Percentiles rank a stretch among this genome's conserved stretches.
Conservation (phyloP, 2,113 vertebrate genomes). For the Pteronura brasiliensis region DNA sequence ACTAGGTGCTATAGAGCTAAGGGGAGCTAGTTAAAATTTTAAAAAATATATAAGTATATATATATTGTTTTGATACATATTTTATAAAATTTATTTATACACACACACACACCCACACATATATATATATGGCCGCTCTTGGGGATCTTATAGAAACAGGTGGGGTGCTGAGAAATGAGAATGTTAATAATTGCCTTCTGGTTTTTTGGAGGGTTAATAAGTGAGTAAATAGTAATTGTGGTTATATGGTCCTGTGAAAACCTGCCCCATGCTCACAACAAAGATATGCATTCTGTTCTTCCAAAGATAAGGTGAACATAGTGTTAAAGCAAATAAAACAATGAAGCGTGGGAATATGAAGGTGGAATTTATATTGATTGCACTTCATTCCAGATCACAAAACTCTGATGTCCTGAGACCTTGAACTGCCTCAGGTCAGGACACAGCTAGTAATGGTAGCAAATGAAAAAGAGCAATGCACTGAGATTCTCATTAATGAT, state of each 20-base stretch:
- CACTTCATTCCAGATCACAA: slow-evolving; percentile 56
- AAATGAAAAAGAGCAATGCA: slow-evolving; percentile 45
- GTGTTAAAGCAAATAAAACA: slow-evolving; percentile 73
- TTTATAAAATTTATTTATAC: too few relatives aligned
- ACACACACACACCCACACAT: too few relatives aligned
- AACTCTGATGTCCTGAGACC: slow-evolving; percentile 61
- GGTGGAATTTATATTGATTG: slow-evolving; percentile 65
- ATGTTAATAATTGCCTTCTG: neutral
- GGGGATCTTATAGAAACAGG: neutral
- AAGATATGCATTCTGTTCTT: slow-evolving; percentile 64
- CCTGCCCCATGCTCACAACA: neutral
- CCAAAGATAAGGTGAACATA: slow-evolving; percentile 66
- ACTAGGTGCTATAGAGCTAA: neutral
- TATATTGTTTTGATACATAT: too few relatives aligned
- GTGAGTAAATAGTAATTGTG: neutral
- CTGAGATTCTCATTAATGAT: slow-evolving; percentile 59
- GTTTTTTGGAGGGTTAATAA: neutral
- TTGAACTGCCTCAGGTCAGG: slow-evolving; percentile 52
- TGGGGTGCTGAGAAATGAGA: slow-evolving; percentile 20
- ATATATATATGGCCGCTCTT: neutral
- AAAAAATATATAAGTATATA: too few relatives aligned
- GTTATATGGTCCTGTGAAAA: slow-evolving; percentile 1
- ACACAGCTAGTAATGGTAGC: neutral
- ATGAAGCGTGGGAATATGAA: slow-evolving; percentile 54
- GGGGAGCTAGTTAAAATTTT: neutral